A percentile compares a stretch with the other conserved stretches of the same genome.
Conservation (phyloP, 2,888 invertebrate species). For the Ophion costatus region DNA sequence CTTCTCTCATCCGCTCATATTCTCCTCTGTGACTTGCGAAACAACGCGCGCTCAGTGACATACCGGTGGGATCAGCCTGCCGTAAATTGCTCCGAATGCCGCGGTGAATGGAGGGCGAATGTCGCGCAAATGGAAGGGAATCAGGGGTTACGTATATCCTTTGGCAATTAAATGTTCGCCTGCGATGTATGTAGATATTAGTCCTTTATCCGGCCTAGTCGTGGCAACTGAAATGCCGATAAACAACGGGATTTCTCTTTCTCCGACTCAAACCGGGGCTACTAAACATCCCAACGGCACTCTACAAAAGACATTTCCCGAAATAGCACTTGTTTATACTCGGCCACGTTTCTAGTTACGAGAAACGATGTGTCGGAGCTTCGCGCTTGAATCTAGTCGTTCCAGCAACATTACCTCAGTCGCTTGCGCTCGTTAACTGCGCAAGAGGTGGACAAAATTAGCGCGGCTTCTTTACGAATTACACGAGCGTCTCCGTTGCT, state of each 20-base stretch:
- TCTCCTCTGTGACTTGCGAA: slow-evolving; percentile 80
- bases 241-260: slow-evolving; percentile 19
- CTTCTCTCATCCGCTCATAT: slow-evolving; percentile 58
- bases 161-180: slow-evolving; percentile 4
- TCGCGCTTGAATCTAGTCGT: not conserved
- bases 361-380: slow-evolving; percentile 33
- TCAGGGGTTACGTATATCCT: not conserved
- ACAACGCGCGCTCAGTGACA: slow-evolving; percentile 83
- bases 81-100: slow-evolving; percentile 77
- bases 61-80: slow-evolving; percentile 80
- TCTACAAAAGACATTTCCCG: slow-evolving; percentile 36
- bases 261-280: slow-evolving; percentile 8
- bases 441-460: slow-evolving; percentile 49
- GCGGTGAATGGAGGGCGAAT: slow-evolving; percentile 56
- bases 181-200: not conserved
- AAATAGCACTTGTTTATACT: slow-evolving; percentile 39
- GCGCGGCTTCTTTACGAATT: slow-evolving; percentile 47
- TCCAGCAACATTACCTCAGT: slow-evolving; percentile 25
- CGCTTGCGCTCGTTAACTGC: slow-evolving; percentile 57
- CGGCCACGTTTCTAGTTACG: slow-evolving; percentile 35
- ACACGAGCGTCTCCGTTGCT: slow-evolving; percentile 57
- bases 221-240: not conserved
- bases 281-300: slow-evolving; percentile 23
- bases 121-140: slow-evolving; percentile 63
- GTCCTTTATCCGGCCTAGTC: not conserved